Evolutionary conservation across 92 coral and sea anemone genomes (phyloP).

Genomic region (Epizoanthus illoricatus): DNA sequence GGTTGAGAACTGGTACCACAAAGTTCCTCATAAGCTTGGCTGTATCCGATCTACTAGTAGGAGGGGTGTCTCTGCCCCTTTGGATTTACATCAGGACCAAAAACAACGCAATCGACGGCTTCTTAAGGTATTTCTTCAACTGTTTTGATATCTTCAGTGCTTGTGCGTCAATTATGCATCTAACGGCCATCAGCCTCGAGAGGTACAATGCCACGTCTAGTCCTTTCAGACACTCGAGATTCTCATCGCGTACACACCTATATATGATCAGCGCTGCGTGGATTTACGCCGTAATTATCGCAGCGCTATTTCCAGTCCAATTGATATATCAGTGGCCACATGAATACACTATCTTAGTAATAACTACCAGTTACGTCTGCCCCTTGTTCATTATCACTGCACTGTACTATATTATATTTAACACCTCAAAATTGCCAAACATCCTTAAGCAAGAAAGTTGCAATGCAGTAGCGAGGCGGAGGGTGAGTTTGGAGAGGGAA

Average conservation of each 20-base stretch:
- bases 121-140: slow-evolving; percentile 36
- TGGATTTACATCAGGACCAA: slow-evolving; percentile 58
- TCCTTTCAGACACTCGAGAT: slow-evolving; percentile 53
- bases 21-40: slow-evolving; percentile 69
- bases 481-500: slow-evolving; percentile 46
- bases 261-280: slow-evolving; percentile 55
- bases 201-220: slow-evolving; percentile 58
- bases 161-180: slow-evolving; percentile 73
- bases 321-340: neutral
- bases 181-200: slow-evolving; percentile 66
- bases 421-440: slow-evolving; percentile 53
- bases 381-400: slow-evolving; percentile 48
- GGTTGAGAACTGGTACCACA: slow-evolving; percentile 61
- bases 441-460: slow-evolving; percentile 40
- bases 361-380: slow-evolving; percentile 51
- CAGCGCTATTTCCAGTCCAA: slow-evolving; percentile 46
- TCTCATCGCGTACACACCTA: slow-evolving; percentile 40
- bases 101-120: slow-evolving; percentile 20
- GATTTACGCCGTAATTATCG: slow-evolving; percentile 47
- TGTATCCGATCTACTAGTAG: slow-evolving; percentile 69
- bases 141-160: slow-evolving; percentile 70
- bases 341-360: slow-evolving; percentile 47
- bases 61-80: slow-evolving; percentile 62
- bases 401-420: slow-evolving; percentile 56
- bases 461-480: slow-evolving; percentile 13